phyloP scores from a whole-genome alignment of 2,888 invertebrate species.

The Aleiodes testaceus region DNA sequence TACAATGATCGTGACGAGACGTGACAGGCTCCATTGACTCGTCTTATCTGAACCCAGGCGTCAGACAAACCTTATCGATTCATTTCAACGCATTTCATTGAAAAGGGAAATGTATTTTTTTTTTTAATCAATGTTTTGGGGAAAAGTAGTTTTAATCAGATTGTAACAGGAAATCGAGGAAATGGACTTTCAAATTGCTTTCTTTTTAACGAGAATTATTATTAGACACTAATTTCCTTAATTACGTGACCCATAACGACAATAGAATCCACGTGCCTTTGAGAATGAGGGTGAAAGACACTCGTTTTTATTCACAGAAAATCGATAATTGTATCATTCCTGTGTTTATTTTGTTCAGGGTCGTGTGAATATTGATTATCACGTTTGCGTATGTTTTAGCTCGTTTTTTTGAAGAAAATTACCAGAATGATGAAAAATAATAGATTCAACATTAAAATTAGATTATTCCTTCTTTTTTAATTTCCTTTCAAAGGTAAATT shows the following conservation, averaged over 20 bases:
- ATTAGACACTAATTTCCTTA: background rate
- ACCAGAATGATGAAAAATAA: no score
- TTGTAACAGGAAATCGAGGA: no score
- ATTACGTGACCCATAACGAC: slow-evolving; percentile 7
- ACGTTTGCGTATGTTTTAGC: background rate
- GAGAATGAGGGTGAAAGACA: slow-evolving; percentile 16
- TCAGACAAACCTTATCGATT: background rate
- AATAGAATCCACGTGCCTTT: slow-evolving; percentile 7
- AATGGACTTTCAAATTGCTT: no score
- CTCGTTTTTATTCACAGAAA: background rate
- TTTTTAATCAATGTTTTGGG: background rate
- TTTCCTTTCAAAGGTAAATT: no score
- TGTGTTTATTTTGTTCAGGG: slow-evolving; percentile 1
- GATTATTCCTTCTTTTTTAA: no score
- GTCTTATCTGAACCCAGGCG: slow-evolving; percentile 22
- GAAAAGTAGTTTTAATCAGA: background rate
- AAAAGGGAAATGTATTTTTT: background rate
- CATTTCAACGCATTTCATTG: slow-evolving; percentile 5
- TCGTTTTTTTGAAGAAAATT: no score
- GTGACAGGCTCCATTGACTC: slow-evolving; percentile 22
- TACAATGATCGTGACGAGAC: slow-evolving; percentile 26
- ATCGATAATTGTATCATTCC: slow-evolving; percentile 5
- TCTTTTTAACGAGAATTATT: background rate
- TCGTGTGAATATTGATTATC: background rate
- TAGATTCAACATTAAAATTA: no score